Evolutionary conservation across 2,113 vertebrate species (phyloP), one percentile per base, ranked within the genome.

Genomic region (Plotosus lineatus): DNA sequence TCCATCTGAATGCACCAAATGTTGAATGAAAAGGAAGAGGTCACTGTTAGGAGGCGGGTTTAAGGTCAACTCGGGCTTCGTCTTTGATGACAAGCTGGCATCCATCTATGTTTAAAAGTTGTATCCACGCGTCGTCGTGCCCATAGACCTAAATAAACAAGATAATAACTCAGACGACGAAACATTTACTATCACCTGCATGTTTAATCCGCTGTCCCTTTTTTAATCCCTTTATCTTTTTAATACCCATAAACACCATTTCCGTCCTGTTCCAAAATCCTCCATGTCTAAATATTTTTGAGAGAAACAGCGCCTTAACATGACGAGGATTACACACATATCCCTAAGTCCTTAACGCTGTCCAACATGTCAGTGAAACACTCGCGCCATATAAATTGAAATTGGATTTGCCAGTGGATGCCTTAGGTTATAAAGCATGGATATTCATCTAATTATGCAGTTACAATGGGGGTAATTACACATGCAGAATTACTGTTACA

Each of bases 371-470:
- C 89, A 85, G 90, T 87, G 85, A 91, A 92, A 92, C 88, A 84
- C 89, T 90, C 69, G 77, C 87, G 89, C 90, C 91, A 91, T 91
- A 91, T 89, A 94, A 93, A 94, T 91, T 92, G 89, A 93, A 94
- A 94, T 94, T 92, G 91, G 92, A 93, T 94, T 94, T 92, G 91
- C 91, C 89, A 89, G 90, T 88, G 90, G 89, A 89, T 84, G 93
- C 93, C 93, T 93, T 88, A 92, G 92, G 93, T 94, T 92, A 93
- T 91, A 92, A 92, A 93, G 91, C 90, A 86, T 88, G 90, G 90
- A 93, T 94, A 93, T 93, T 92, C 92, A 92, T 94, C 92, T 94
- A 92, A 94, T 93, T 94, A 91, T 90, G 50, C 88, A 87, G 87
- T 90, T 92, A 92, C 92, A 91, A 91, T 91, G 89, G 88, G 89